phyloP scores from a whole-genome alignment of 2,113 vertebrate genomes.

The Himantopus leucocephalus region DNA sequence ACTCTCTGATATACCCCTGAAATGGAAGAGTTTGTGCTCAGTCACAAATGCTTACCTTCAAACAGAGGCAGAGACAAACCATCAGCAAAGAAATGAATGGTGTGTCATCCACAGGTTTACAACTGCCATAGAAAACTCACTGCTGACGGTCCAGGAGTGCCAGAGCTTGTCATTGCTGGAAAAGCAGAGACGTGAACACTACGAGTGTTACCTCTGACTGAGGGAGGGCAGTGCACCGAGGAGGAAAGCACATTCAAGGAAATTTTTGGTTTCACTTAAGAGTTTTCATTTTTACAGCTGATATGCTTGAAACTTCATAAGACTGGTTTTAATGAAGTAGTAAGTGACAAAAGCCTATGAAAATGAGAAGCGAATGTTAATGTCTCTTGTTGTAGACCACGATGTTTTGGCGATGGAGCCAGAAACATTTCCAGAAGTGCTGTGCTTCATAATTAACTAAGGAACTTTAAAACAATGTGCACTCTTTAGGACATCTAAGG shows the following conservation, averaged over 20 bases:
- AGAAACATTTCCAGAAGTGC: background rate
- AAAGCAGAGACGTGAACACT: accelerated
- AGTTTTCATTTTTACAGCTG: background rate
- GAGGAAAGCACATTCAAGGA: background rate
- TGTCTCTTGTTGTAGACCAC: background rate
- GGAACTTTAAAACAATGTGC: background rate
- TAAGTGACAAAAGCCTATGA: background rate
- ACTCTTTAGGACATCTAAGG: background rate
- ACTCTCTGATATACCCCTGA: background rate
- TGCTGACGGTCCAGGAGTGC: background rate
- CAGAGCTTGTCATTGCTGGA: background rate
- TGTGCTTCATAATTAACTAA: background rate
- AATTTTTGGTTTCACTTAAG: background rate
- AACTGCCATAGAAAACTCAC: background rate
- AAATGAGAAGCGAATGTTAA: background rate
- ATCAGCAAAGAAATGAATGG: background rate
- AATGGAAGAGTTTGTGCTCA: background rate
- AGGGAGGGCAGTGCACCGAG: background rate
- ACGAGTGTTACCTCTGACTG: background rate
- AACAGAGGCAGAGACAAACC: background rate
- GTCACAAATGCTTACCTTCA: background rate
- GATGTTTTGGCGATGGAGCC: background rate
- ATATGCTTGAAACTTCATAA: background rate
- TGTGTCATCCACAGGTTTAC: background rate
- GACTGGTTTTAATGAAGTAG: background rate